A percentile compares a stretch with the other conserved stretches of the same genome.
These are phyloP conservation scores for Arge pagana DNA, from an alignment of 2,888 invertebrate species.

Conservation along the genomic window DNA sequence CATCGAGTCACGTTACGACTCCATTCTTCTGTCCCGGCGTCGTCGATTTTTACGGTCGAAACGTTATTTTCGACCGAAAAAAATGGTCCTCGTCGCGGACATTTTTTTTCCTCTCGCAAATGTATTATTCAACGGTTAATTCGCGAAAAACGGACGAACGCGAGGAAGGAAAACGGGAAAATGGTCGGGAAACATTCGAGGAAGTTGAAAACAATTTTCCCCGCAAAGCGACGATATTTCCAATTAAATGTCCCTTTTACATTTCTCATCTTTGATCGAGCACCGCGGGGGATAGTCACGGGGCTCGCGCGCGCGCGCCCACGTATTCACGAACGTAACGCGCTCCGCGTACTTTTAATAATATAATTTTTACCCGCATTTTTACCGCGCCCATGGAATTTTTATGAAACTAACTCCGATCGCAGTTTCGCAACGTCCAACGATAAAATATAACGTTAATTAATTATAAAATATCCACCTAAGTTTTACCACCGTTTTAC, in stretches of 20 bases:
- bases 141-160: not conserved
- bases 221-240: constrained; percentile 3
- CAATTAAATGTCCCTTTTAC: constrained; percentile 19
- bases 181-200: not conserved
- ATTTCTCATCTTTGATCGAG: constrained; percentile 19
- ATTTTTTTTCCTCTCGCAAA: too few relatives aligned
- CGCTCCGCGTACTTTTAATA: constrained; percentile 35
- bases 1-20: too few relatives aligned
- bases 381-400: constrained; percentile 38
- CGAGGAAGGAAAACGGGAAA: not conserved
- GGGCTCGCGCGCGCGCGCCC: not conserved
- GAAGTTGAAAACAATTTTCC: not conserved
- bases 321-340: not conserved
- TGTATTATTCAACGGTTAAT: constrained; percentile 9
- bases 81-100: too few relatives aligned
- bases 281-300: not conserved
- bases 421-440: constrained; percentile 22
- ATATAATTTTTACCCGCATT: constrained; percentile 32
- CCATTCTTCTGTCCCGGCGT: too few relatives aligned
- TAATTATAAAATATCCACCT: constrained; percentile 42
- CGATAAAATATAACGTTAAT: constrained; percentile 47
- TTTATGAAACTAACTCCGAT: constrained; percentile 39
- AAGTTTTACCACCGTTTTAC: not conserved
- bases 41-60: too few relatives aligned
- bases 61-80: too few relatives aligned